Evolutionary conservation across 2,797 vertebrate species (phyloP), one percentile per base, ranked within the genome.

Genomic region (Sebastes iracundus): DNA sequence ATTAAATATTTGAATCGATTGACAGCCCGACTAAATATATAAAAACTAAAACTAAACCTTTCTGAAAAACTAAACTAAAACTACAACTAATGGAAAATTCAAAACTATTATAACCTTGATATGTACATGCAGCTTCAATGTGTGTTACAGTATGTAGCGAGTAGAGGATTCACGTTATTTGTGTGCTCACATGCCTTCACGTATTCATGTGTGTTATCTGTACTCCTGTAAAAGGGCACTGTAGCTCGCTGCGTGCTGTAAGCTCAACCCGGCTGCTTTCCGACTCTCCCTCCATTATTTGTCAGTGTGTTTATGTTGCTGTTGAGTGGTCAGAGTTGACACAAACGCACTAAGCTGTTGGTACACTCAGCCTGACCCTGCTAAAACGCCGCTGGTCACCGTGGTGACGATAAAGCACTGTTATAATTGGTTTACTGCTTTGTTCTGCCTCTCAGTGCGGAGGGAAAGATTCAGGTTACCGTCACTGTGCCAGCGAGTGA

Each of bases 361-460:
- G 74, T 84, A 91, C 82, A 93, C 88, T 77, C 72, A 20, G 60
- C 27, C 77, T 91, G 95, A 95, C 94, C 95, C 88, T 27, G 87
- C 82, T 90, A 64, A 90, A 92, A 88, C 42, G 83, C 92, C 58
- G 77, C 66, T 27, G 89, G 94, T 93, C 87, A 83, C 89, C 7
- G 82, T 60, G 75, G 86, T 79, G 84, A 89, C 85, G 86, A 92
- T 94, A 94, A 94, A 93, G 88, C 91, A 13, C 55, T 35, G 77
- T 88, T 90, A 90, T 95, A 95, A 95, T 95, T 95, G 95, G 92
- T 94, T 95, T 93, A 91, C 88, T 65, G 90, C 90, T 86, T 92
- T 92, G 91, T 93, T 90, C 83, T 85, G 90, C 87, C 87, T 83
- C 87, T 88, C 73, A 27, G 81, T 52, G 90, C 25, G 56, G 61